Evolutionary conservation across 2,797 vertebrate genomes (phyloP).

Genomic region (Picus viridis): DNA sequence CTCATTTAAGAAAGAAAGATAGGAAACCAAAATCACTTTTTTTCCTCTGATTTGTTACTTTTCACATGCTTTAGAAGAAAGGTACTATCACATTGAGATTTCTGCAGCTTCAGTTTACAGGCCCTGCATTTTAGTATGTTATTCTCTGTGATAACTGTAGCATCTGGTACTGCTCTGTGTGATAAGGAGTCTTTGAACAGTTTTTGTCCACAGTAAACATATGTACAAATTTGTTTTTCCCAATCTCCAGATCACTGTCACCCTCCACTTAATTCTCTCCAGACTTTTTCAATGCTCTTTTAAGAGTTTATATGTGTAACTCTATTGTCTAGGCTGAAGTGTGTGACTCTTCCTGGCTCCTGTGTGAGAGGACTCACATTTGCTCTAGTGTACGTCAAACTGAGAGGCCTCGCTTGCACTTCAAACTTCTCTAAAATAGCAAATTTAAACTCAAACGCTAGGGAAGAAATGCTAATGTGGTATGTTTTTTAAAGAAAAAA

Average conservation of each 20-base stretch:
- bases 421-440: neutral
- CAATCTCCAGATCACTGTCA: neutral
- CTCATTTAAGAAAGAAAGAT: neutral
- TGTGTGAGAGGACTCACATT: neutral
- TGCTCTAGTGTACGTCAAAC: neutral
- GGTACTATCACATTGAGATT: neutral
- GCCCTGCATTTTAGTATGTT: neutral
- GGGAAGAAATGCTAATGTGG: neutral
- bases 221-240: neutral
- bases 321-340: neutral
- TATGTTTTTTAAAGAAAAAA: neutral
- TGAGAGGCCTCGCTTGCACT: neutral
- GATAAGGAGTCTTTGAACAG: neutral
- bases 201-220: neutral
- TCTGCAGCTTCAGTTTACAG: neutral
- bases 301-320: neutral
- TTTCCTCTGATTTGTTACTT: neutral
- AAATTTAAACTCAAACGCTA: conserved; percentile 26
- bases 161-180: neutral
- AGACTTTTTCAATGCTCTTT: neutral
- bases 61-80: neutral
- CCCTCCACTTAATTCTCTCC: neutral
- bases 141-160: neutral
- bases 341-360: neutral
- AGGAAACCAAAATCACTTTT: neutral